Conservation (phyloP, 2,113 vertebrate genomes). For the Lates calcarifer region DNA sequence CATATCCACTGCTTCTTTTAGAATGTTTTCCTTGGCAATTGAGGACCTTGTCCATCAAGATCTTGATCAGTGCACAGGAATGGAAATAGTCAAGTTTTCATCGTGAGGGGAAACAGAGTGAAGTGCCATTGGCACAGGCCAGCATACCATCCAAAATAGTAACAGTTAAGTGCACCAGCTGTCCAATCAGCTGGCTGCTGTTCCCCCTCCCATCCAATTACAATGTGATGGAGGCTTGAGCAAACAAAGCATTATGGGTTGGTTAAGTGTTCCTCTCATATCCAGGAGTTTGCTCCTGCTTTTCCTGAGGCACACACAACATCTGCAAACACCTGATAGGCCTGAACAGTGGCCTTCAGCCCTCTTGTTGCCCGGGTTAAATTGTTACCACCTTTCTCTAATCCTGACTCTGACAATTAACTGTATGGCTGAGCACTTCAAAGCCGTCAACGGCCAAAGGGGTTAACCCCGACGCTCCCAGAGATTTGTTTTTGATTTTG, state of each 20-base stretch:
- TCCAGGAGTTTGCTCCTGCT: conserved; percentile 84
- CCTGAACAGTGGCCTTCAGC: conserved; percentile 82
- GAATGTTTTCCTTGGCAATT: not conserved
- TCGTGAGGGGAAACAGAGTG: conserved; percentile 3
- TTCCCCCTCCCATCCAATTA: conserved; percentile 91
- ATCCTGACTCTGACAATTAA: conserved; percentile 95
- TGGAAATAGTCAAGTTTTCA: not conserved
- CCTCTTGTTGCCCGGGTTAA: conserved; percentile 91
- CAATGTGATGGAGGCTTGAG: conserved; percentile 89
- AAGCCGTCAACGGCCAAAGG: conserved; percentile 88
- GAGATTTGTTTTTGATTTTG: conserved; percentile 86
- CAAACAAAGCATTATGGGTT: conserved; percentile 96
- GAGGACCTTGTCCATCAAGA: not conserved
- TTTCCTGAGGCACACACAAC: conserved; percentile 76
- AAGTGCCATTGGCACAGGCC: conserved; percentile 48
- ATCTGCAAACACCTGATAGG: conserved; percentile 98
- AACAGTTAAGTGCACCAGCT: conserved; percentile 77
- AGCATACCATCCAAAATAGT: conserved; percentile 71
- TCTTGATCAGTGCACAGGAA: not conserved
- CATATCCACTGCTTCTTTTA: not conserved
- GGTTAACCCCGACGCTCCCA: conserved; percentile 91
- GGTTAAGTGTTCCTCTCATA: conserved; percentile 87
- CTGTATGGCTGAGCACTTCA: conserved; percentile 92
- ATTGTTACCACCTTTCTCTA: conserved; percentile 99
- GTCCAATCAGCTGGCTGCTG: conserved; percentile 87